These are phyloP conservation scores for Tiliacea aurago DNA, from an alignment of 2,888 invertebrate species.

Conservation along the genomic window DNA sequence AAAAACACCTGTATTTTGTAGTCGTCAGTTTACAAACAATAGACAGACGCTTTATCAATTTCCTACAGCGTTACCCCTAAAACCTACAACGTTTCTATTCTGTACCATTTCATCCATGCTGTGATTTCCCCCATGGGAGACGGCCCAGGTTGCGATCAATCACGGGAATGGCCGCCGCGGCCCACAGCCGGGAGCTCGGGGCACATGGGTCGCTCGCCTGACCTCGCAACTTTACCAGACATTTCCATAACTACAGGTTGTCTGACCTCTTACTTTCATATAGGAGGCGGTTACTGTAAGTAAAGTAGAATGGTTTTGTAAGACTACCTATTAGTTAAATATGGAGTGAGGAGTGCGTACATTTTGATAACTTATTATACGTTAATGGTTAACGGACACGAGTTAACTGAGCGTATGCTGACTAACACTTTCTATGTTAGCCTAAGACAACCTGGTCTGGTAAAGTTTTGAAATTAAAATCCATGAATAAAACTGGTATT, in stretches of 20 bases:
- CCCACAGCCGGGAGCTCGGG: slow-evolving; percentile 2
- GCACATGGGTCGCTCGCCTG: slow-evolving; percentile 20
- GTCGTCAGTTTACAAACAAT: slow-evolving; percentile 1
- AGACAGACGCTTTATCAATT: neutral
- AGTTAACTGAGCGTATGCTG: neutral
- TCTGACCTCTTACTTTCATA: slow-evolving; percentile 31
- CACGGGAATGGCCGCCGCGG: slow-evolving; percentile 43
- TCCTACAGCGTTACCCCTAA: neutral
- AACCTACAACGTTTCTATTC: slow-evolving; percentile 15
- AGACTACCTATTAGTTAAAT: neutral
- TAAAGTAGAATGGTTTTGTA: neutral
- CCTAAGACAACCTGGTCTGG: neutral
- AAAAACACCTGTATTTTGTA: neutral
- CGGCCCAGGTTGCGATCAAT: slow-evolving; percentile 55
- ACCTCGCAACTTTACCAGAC: slow-evolving; percentile 33
- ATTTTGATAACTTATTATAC: slow-evolving; percentile 16
- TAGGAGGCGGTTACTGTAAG: slow-evolving; percentile 6
- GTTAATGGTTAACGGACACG: neutral
- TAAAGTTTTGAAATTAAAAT: neutral
- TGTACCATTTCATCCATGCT: slow-evolving; percentile 20
- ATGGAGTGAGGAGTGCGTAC: neutral
- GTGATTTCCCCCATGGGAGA: slow-evolving; percentile 57
- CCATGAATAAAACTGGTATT: neutral
- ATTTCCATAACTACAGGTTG: slow-evolving; percentile 19
- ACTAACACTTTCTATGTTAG: neutral